phyloP scores from a whole-genome alignment of 2,888 invertebrate genomes.

The Leptogaster cylindrica region DNA sequence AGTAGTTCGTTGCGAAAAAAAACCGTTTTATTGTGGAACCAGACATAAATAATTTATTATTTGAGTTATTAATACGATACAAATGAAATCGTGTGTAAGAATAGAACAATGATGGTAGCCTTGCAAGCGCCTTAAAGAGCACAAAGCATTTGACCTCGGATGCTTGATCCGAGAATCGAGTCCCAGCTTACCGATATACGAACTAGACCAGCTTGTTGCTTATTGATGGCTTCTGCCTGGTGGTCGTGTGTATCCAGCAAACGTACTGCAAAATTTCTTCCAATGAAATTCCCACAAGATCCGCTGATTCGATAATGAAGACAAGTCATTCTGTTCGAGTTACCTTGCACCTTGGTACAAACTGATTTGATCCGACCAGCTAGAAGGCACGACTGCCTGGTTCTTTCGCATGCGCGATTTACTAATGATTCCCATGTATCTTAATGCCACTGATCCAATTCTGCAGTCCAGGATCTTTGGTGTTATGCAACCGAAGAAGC shows the following conservation, averaged over 20 bases:
- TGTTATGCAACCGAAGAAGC: no score
- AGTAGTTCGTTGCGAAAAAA: background rate
- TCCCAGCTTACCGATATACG: background rate
- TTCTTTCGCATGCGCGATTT: constrained; percentile 9
- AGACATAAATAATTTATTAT: constrained; percentile 20
- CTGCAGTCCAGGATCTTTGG: no score
- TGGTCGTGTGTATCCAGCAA: constrained; percentile 4
- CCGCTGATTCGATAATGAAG: constrained; percentile 36
- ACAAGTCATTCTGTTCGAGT: constrained; percentile 23
- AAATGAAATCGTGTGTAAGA: constrained; percentile 31
- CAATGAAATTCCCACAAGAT: constrained; percentile 42
- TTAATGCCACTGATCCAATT: constrained; percentile 10
- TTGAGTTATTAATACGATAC: background rate
- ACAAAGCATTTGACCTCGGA: constrained; percentile 45
- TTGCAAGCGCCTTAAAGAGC: constrained; percentile 45
- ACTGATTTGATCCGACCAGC: background rate
- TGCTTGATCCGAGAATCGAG: constrained; percentile 24
- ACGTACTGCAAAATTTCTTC: constrained; percentile 25
- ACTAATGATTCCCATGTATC: constrained; percentile 6
- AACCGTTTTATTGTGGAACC: background rate
- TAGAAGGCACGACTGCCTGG: constrained; percentile 14
- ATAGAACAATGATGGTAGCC: constrained; percentile 44
- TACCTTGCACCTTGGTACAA: constrained; percentile 17
- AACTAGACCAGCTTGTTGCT: constrained; percentile 6
- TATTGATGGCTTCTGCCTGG: background rate